Evolutionary conservation across 2,113 vertebrate genomes (phyloP), one percentile per base, ranked within the genome.

Genomic region (Callithrix jacchus): DNA sequence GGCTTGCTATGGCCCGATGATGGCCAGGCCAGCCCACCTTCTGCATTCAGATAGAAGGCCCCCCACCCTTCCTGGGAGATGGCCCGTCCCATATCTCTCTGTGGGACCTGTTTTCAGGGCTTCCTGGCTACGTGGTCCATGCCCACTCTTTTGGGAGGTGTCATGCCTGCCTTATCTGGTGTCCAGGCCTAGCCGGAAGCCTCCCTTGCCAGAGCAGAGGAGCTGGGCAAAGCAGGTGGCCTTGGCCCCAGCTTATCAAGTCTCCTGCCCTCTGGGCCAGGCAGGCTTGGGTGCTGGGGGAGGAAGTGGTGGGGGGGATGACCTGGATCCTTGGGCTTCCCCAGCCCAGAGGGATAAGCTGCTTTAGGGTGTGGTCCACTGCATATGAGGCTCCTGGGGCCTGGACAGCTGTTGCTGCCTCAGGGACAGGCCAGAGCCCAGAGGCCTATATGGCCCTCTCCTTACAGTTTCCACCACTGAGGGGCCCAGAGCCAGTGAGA

Each of bases 171-270:
- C 81, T 40, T 25, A 56, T n/a, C 80, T 5, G 0, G 35, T 58
- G 89, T 93, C 77, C 66, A 30, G 56, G 13, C 70, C 68, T 79
- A 79, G 71, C 87, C 21, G 74, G 87, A 89, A 92, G 71, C 94
- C 93, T 61, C 74, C 66, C 84, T 49, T 8, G 30, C 81, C 76
- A 1, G 56, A 30, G 66, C 77, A 52, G 91, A 47, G 91, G 96
- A 82, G 73, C 40, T 21, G 5, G 42, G 61, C 71, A 27, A n/a
- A 83, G 23, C 64, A 20, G 37, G 37, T 71, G 87, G 25, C 92
- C 94, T 89, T 88, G 94, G 91, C 68, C 61, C 84, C 68, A 35
- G 95, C 80, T 97, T 95, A 97, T 97, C 97, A 81, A 14, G n/a
- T 40, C 86, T 66, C 47, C 70, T 23, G 30, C 42, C 88, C 74